Conservation (phyloP, 1,140 invertebrate genomes). For the Camponotus vicinus region DNA sequence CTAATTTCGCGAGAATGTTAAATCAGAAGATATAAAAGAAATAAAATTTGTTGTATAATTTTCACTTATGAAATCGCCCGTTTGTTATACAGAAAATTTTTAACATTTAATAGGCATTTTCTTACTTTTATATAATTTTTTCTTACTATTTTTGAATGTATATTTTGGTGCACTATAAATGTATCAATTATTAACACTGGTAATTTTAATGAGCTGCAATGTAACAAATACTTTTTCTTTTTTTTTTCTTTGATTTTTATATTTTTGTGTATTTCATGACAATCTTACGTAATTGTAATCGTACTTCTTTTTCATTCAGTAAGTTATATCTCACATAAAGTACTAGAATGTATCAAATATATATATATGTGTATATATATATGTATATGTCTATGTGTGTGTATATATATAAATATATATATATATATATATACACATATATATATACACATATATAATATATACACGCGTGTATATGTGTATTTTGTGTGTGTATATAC, state of each 20-base stretch:
- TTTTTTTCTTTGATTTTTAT: slow-evolving; percentile 47
- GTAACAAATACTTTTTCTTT: slow-evolving; percentile 41
- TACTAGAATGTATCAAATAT: slow-evolving; percentile 80
- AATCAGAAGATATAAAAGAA: slow-evolving; percentile 36
- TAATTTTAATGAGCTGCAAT: slow-evolving; percentile 56
- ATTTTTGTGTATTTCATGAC: slow-evolving; percentile 47
- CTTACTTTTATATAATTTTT: slow-evolving; percentile 7
- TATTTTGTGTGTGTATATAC: slow-evolving; percentile 60
- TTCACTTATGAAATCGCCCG: slow-evolving; percentile 12
- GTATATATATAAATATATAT: slow-evolving; percentile 55
- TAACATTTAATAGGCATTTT: slow-evolving; percentile 28
- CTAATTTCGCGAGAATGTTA: not conserved
- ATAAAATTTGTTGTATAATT: slow-evolving; percentile 12
- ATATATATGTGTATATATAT: slow-evolving; percentile 58
- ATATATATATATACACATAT: slow-evolving; percentile 69
- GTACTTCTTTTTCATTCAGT: slow-evolving; percentile 14
- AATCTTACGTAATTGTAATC: slow-evolving; percentile 26
- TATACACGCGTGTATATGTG: slow-evolving; percentile 47
- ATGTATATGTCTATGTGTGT: not conserved
- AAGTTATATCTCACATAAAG: slow-evolving; percentile 73
- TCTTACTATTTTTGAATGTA: slow-evolving; percentile 12
- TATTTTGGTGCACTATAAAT: slow-evolving; percentile 13
- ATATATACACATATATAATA: not conserved
- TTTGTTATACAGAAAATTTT: slow-evolving; percentile 20
- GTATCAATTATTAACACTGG: slow-evolving; percentile 13